Evolutionary conservation across 2,797 vertebrate species (phyloP).

Genomic region (Diplodus puntazzo): DNA sequence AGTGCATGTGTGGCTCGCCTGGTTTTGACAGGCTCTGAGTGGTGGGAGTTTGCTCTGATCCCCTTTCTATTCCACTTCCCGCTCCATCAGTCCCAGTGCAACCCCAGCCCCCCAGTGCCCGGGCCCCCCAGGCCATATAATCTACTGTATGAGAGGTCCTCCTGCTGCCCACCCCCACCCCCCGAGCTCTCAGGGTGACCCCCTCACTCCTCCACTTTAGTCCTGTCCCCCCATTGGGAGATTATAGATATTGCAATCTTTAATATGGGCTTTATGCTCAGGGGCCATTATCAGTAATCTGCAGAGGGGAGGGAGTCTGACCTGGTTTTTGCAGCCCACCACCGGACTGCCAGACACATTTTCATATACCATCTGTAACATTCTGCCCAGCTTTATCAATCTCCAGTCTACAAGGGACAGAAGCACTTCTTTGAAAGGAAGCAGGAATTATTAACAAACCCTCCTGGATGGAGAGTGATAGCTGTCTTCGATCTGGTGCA

Average conservation of each 20-base stretch:
- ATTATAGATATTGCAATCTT: conserved; percentile 89
- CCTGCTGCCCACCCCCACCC: conserved; percentile 47
- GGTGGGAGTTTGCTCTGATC: conserved; percentile 78
- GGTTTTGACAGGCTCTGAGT: conserved; percentile 78
- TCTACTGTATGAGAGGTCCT: conserved; percentile 80
- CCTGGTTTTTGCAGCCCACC: conserved; percentile 83
- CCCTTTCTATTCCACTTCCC: conserved; percentile 76
- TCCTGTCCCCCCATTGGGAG: conserved; percentile 83
- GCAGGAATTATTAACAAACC: conserved; percentile 42
- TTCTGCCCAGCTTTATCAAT: conserved; percentile 72
- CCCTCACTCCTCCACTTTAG: conserved; percentile 81
- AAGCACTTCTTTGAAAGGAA: conserved; percentile 53
- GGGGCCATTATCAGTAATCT: conserved; percentile 87
- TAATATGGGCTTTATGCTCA: conserved; percentile 87
- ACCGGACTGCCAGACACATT: conserved; percentile 79
- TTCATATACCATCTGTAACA: conserved; percentile 85
- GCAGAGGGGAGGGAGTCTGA: conserved; percentile 82
- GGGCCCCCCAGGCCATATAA: conserved; percentile 76
- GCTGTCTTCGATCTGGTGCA: conserved; percentile 29
- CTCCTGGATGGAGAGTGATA: conserved; percentile 29
- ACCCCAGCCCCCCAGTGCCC: conserved; percentile 65
- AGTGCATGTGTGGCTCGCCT: conserved; percentile 61
- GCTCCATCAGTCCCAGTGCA: conserved; percentile 73
- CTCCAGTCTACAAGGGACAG: conserved; percentile 38
- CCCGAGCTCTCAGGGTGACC: conserved; percentile 78